A percentile compares a stretch with the other conserved stretches of the same genome.
These are phyloP conservation scores for Alligator mississippiensis DNA, from an alignment of 2,113 vertebrate species.

Conservation along the genomic window DNA sequence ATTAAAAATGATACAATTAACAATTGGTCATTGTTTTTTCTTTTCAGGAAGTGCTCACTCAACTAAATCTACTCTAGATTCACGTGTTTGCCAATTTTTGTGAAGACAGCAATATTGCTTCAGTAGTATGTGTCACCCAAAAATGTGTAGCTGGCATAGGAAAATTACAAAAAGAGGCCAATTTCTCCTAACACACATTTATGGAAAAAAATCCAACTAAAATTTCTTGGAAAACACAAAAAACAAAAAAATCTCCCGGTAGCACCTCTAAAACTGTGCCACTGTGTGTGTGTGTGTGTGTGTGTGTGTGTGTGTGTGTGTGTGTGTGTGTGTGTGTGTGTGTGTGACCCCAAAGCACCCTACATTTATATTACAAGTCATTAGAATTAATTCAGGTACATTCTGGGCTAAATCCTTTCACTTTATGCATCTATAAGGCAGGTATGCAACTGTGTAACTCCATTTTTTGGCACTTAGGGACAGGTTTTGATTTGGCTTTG, in stretches of 20 bases:
- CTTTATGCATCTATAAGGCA: too few relatives aligned
- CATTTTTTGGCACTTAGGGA: too few relatives aligned
- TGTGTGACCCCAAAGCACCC: slow-evolving; percentile 12
- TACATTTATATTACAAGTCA: neutral
- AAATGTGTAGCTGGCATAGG: neutral
- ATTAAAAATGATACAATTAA: neutral
- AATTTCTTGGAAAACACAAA: neutral
- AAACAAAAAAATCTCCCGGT: neutral
- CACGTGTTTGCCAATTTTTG: neutral
- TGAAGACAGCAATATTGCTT: slow-evolving; percentile 16
- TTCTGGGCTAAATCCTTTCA: neutral
- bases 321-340: neutral
- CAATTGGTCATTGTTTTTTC: neutral
- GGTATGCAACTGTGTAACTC: too few relatives aligned
- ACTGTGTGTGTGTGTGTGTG: neutral
- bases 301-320: neutral
- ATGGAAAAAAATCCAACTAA: neutral
- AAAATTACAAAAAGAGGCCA: neutral
- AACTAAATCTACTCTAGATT: neutral
- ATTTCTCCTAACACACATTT: neutral
- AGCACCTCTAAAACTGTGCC: neutral
- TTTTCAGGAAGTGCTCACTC: neutral
- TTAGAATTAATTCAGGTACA: slow-evolving; percentile 36
- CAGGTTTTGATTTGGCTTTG: too few relatives aligned
- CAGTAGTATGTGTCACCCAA: neutral